Conservation (phyloP, 2,113 vertebrate genomes). For the Plestiodon gilberti region DNA sequence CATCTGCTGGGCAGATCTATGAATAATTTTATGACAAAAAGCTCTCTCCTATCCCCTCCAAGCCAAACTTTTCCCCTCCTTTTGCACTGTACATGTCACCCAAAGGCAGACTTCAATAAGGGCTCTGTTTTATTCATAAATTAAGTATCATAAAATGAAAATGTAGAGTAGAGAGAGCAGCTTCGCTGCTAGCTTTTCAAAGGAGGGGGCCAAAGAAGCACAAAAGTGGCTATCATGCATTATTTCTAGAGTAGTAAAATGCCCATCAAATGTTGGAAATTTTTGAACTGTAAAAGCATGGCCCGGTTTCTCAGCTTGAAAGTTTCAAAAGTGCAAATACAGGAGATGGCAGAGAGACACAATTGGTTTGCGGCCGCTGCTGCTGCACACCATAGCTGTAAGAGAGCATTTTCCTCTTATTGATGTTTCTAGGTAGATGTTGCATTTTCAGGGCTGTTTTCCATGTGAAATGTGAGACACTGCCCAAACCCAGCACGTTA, state of each 20-base stretch:
- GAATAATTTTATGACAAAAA: conserved; percentile 62
- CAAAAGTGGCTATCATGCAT: background rate
- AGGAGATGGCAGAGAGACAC: background rate
- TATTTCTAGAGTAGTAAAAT: background rate
- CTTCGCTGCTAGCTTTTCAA: conserved; percentile 1
- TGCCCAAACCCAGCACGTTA: background rate
- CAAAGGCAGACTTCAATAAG: conserved; percentile 19
- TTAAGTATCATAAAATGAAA: conserved; percentile 20
- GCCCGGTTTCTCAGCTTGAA: background rate
- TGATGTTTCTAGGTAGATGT: background rate
- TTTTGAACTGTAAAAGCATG: background rate
- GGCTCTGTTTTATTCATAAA: background rate
- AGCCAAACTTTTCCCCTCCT: background rate
- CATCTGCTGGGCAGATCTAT: conserved; percentile 72
- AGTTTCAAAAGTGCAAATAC: background rate
- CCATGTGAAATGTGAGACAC: background rate
- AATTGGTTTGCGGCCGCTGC: background rate
- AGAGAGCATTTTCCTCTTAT: background rate
- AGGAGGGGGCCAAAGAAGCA: background rate
- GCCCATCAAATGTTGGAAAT: background rate
- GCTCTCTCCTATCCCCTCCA: conserved; percentile 44
- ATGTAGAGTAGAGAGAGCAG: background rate
- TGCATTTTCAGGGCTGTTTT: background rate
- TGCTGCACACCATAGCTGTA: background rate
- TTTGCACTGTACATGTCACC: background rate